Conservation (phyloP, 2,888 invertebrate genomes). For the Drosophila birchii region DNA sequence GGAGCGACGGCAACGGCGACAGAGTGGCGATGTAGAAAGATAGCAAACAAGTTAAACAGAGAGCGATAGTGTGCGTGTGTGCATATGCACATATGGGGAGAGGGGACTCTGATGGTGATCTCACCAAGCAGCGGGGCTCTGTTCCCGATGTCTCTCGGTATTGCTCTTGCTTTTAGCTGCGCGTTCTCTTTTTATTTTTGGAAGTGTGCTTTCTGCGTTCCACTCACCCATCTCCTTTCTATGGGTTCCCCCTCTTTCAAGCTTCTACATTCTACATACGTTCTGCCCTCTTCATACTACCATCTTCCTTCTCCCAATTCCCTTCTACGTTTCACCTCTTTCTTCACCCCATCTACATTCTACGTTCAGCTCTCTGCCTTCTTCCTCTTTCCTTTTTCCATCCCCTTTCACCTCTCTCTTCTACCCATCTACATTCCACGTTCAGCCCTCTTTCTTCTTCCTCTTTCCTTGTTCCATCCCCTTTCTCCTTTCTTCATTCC, state of each 20-base stretch:
- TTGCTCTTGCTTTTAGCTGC: neutral
- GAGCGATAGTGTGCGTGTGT: conserved; percentile 60
- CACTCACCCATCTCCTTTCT: neutral
- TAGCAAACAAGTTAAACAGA: conserved; percentile 77
- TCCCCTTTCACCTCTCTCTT: neutral
- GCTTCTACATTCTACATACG: neutral
- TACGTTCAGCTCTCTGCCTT: too few relatives aligned
- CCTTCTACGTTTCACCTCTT: neutral
- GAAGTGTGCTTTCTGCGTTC: conserved; percentile 2
- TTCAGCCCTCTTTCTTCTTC: too few relatives aligned
- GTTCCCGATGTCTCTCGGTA: neutral
- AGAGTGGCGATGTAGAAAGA: conserved; percentile 67
- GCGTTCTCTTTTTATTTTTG: neutral
- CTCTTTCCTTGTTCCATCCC: too few relatives aligned
- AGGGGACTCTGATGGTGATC: conserved; percentile 35
- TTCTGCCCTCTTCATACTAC: neutral
- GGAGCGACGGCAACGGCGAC: conserved; percentile 23
- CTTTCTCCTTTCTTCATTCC: too few relatives aligned
- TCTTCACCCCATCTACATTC: too few relatives aligned
- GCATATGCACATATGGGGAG: conserved; percentile 29
- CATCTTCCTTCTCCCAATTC: neutral
- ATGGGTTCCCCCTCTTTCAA: neutral
- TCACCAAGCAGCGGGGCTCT: conserved; percentile 42
- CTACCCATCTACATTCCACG: too few relatives aligned
- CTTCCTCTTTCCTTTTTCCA: neutral